Percentiles rank a stretch among this genome's conserved stretches.
Evolutionary conservation across 2,113 vertebrate species (phyloP).

Genomic region (Theristicus caerulescens): DNA sequence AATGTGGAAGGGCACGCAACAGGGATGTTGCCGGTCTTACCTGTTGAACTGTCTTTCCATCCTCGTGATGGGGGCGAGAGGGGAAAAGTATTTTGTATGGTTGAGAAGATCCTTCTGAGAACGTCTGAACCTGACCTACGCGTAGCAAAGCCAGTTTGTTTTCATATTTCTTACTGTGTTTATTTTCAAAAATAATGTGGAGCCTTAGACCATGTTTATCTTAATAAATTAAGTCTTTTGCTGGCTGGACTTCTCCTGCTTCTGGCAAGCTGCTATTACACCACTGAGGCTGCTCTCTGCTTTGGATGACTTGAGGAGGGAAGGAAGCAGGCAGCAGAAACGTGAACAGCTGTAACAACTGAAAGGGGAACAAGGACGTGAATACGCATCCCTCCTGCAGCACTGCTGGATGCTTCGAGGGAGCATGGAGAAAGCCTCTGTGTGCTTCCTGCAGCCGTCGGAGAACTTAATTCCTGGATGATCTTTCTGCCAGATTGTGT

Average conservation of each 20-base stretch:
- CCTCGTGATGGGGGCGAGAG: background rate
- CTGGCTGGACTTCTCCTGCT: conserved; percentile 25
- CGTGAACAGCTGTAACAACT: background rate
- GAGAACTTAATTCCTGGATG: background rate
- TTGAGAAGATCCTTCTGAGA: conserved; percentile 11
- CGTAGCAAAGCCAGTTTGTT: conserved; percentile 1
- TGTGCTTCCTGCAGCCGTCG: background rate
- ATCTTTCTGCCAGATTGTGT: background rate
- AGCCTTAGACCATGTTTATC: conserved; percentile 48
- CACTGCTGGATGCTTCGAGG: background rate
- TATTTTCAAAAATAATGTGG: conserved; percentile 47
- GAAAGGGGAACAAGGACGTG: background rate
- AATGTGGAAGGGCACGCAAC: background rate
- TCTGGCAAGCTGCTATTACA: conserved; percentile 2
- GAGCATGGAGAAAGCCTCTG: background rate
- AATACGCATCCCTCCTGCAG: background rate
- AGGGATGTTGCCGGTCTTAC: background rate
- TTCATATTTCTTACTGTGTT: background rate
- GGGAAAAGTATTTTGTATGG: background rate
- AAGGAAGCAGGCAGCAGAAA: conserved; percentile 1
- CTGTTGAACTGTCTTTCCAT: background rate
- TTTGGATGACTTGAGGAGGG: conserved; percentile 37
- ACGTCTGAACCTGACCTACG: conserved; percentile 3
- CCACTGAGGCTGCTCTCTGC: background rate
- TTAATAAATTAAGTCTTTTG: conserved; percentile 11